Conservation (phyloP, 2,888 invertebrate species). For the Unio delphinus region DNA sequence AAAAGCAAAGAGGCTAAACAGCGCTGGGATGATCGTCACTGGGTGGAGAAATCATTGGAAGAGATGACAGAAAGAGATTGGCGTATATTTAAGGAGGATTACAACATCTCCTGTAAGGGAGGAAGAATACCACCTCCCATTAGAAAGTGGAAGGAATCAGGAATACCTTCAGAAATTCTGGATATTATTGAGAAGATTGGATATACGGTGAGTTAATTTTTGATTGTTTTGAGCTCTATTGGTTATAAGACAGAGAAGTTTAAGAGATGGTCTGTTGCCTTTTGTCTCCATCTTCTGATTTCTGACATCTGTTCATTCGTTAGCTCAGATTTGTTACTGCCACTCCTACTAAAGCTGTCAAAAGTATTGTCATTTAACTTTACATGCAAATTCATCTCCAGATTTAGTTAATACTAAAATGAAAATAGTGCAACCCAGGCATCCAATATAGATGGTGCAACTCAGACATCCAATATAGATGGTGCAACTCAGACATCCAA, state of each 20-base stretch:
- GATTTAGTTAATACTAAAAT: too few species aligned
- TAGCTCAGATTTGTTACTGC: too few species aligned
- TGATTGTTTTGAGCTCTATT: background rate
- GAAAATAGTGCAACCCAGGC: too few species aligned
- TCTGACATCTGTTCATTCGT: too few species aligned
- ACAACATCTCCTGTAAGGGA: constrained; percentile 97
- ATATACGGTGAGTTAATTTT: constrained; percentile 77
- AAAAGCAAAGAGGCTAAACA: constrained; percentile 97
- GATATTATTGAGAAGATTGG: constrained; percentile 96
- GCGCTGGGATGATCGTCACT: constrained; percentile 98
- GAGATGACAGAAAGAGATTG: constrained; percentile 99
- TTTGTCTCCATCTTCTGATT: too few species aligned
- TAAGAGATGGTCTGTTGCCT: background rate
- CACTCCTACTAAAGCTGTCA: too few species aligned
- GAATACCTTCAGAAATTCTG: constrained; percentile 88
- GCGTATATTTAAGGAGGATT: constrained; percentile 99
- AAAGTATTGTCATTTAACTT: too few species aligned
- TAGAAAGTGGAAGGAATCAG: constrained; percentile 93
- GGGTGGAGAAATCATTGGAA: constrained; percentile 92
- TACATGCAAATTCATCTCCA: too few species aligned
- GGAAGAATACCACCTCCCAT: constrained; percentile 97
- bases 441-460: too few species aligned
- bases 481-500: too few species aligned
- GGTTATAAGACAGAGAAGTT: background rate
- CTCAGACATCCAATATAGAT: too few species aligned